Base-by-base conservation (phyloP, 2,113 vertebrate genomes). In the Platysteira castanea region DNA sequence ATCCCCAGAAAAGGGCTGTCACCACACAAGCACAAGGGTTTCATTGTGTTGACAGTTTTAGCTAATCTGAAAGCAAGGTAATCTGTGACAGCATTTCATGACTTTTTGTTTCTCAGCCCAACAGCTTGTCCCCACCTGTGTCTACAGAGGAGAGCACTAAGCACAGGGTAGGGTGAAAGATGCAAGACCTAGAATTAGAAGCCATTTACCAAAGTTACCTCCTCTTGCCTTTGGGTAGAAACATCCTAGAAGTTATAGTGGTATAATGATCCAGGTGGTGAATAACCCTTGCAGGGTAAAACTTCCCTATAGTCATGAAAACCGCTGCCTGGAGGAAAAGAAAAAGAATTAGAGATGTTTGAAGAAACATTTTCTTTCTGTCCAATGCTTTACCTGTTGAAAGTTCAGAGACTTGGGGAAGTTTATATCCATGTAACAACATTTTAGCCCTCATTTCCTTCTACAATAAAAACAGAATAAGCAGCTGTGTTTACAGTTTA, bases 171-270 rank as follows among this genome's bases (percentile, higher is more conserved):
- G 46, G 67, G 88, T 84, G 27, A 94, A 93, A 97, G 95, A 97
- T 56, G 59, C 76, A 95, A 97, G 68, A 90, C 89, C 92, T 95
- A 53, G 89, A 97, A 97, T 98, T 97, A 97, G 10, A 97, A 82
- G 84, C 42, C 85, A 88, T 96, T 97, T 95, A 95, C 77, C 64
- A 73, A 79, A 91, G 84, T 60, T 87, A 85, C 71, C 92, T 93
- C 79, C 88, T 88, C 76, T 94, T 91, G 94, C 96, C 96, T 95
- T 75, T 69, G 64, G 92, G 74, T 79, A 88, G 75, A 94, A 94
- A 47, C 57, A 80, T 78, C 80, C 90, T 93, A 84, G 76, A 92
- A 88, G 67, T 95, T 93, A 88, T 1, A 86, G 92, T 59, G 74
- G 82, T 92, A 42, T 89, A 97, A 95, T 91, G 79, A 96, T 76